Evolutionary conservation across 2,888 invertebrate genomes (phyloP).

Genomic region (Thereva unica): DNA sequence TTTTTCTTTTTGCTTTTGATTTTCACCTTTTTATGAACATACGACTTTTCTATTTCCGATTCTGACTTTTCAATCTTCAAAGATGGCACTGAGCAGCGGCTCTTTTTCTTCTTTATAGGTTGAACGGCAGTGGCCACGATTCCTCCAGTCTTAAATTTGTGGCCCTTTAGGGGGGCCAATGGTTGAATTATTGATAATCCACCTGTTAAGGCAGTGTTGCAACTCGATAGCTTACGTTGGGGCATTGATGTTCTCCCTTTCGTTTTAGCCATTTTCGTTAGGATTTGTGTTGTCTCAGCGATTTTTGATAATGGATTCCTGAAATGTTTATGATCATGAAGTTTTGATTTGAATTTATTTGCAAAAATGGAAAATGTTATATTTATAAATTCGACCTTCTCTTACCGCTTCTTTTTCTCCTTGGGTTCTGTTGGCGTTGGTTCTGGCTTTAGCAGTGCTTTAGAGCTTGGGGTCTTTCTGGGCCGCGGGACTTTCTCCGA

Average conservation of each 20-base stretch:
- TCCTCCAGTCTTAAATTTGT: slow-evolving; percentile 65
- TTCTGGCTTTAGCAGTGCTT: neutral
- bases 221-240: slow-evolving; percentile 27
- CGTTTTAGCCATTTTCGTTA: slow-evolving; percentile 47
- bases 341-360: too few species aligned
- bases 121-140: slow-evolving; percentile 65
- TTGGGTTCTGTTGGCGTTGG: neutral
- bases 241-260: slow-evolving; percentile 28
- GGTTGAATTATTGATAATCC: neutral
- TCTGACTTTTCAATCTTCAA: slow-evolving; percentile 44
- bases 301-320: slow-evolving; percentile 50
- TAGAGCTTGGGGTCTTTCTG: slow-evolving; percentile 3
- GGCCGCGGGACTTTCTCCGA: slow-evolving; percentile 5
- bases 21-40: slow-evolving; percentile 5
- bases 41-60: slow-evolving; percentile 60
- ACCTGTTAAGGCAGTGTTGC: neutral
- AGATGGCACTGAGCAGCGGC: slow-evolving; percentile 33
- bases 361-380: too few species aligned
- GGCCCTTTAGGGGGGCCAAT: slow-evolving; percentile 56
- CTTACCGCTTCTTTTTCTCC: slow-evolving; percentile 10
- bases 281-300: slow-evolving; percentile 50
- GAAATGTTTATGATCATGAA: neutral
- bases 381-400: neutral
- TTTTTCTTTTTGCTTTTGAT: slow-evolving; percentile 24
- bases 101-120: slow-evolving; percentile 47